Conservation (phyloP, 2,797 vertebrate species). For the Mallotus villosus region DNA sequence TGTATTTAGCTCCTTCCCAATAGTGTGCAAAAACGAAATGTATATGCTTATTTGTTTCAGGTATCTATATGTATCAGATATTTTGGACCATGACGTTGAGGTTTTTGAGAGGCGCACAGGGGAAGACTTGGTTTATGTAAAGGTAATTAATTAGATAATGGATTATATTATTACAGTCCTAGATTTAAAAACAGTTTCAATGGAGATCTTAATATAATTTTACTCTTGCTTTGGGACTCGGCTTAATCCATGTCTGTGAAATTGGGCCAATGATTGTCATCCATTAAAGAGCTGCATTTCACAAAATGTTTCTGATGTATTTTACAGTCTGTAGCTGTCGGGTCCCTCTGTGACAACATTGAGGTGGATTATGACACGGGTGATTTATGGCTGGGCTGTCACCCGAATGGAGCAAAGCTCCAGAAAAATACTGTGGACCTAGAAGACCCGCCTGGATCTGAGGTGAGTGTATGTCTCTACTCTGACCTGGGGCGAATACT, state of each 20-base stretch:
- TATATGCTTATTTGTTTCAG: constrained; percentile 20
- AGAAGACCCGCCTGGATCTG: constrained; percentile 76
- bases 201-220: too few relatives aligned
- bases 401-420: constrained; percentile 74
- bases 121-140: constrained; percentile 34
- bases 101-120: constrained; percentile 45
- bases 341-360: constrained; percentile 79
- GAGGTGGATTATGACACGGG: constrained; percentile 76
- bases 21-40: background rate
- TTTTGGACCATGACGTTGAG: constrained; percentile 41
- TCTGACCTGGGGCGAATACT: background rate
- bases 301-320: background rate
- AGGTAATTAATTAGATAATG: constrained; percentile 36
- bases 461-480: constrained; percentile 65
- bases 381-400: constrained; percentile 81
- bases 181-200: too few relatives aligned
- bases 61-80: constrained; percentile 51
- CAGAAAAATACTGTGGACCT: constrained; percentile 50
- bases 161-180: too few relatives aligned
- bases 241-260: too few relatives aligned
- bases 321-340: constrained; percentile 72
- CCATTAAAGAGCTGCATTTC: background rate
- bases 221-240: too few relatives aligned
- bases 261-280: background rate
- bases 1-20: background rate